Percentiles rank a stretch among this genome's conserved stretches.
phyloP scores from a whole-genome alignment of 2,797 vertebrate genomes.

The Poecile montanus region DNA sequence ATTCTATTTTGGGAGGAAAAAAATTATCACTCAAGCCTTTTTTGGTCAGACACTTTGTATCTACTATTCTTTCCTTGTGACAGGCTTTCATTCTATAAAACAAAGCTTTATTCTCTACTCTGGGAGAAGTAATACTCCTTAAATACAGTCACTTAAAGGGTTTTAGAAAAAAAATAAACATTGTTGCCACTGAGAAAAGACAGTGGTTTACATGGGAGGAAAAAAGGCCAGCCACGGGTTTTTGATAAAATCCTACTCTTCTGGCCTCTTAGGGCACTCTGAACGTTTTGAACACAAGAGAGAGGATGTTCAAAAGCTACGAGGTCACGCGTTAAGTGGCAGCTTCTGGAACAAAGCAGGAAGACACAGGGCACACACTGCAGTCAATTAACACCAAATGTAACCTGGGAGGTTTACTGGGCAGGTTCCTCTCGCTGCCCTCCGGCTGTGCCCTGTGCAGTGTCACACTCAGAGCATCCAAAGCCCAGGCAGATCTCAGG shows the following conservation, averaged over 20 bases:
- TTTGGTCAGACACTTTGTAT: not conserved
- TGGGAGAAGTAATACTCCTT: not conserved
- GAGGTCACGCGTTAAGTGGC: not conserved
- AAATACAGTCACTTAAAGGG: not conserved
- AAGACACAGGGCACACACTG: not conserved
- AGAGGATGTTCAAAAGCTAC: not conserved
- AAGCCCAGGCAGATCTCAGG: too few relatives aligned
- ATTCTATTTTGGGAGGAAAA: not conserved
- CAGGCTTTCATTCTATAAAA: not conserved
- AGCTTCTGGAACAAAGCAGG: not conserved
- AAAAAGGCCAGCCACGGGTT: not conserved
- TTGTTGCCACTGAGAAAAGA: not conserved
- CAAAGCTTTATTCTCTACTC: not conserved
- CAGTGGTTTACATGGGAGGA: not conserved
- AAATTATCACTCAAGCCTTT: not conserved
- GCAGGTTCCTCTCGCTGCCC: not conserved
- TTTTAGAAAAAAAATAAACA: not conserved
- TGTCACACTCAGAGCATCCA: fast-evolving
- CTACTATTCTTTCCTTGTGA: not conserved
- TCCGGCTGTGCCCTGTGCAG: not conserved
- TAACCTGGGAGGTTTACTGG: not conserved
- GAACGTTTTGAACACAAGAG: not conserved
- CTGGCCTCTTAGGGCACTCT: not conserved
- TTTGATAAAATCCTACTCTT: not conserved
- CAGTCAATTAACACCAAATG: not conserved